These are phyloP conservation scores for Synanthedon andrenaeformis DNA, from an alignment of 2,888 invertebrate genomes.

Conservation along the genomic window DNA sequence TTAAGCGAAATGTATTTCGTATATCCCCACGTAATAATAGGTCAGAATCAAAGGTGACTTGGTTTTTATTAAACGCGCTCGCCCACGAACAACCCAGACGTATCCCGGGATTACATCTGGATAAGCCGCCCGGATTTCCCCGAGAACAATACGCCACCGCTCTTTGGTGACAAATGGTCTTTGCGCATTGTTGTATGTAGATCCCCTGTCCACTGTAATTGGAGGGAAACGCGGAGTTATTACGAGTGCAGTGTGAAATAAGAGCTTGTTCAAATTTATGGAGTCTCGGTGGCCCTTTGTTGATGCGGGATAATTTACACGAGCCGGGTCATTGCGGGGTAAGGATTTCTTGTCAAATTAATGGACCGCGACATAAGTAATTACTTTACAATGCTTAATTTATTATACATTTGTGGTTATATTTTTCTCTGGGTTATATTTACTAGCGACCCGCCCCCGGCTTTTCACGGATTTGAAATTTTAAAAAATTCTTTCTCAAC, in stretches of 20 bases:
- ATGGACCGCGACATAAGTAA: no score
- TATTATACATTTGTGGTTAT: no score
- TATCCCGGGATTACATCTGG: slow-evolving; percentile 10
- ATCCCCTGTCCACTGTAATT: slow-evolving; percentile 1
- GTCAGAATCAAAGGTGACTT: background rate
- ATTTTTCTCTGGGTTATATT: no score
- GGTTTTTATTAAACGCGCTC: background rate
- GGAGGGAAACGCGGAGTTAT: slow-evolving; percentile 3
- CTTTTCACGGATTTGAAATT: no score
- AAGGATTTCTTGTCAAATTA: no score
- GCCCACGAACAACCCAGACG: background rate
- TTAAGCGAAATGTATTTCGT: no score
- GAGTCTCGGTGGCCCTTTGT: background rate
- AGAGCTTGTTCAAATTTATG: slow-evolving; percentile 5
- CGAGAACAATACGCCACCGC: slow-evolving; percentile 32
- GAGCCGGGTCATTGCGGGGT: background rate
- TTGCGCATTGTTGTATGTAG: background rate
- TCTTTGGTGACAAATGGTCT: slow-evolving; percentile 9
- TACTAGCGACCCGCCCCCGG: no score
- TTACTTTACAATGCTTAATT: no score
- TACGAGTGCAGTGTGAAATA: slow-evolving; percentile 8
- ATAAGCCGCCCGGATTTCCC: slow-evolving; percentile 27
- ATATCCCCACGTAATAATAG: background rate
- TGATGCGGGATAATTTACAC: background rate
- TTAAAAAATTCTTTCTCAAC: no score